Base-by-base conservation (phyloP, 1,140 invertebrate genomes). In the Meloidogyne chitwoodi region DNA sequence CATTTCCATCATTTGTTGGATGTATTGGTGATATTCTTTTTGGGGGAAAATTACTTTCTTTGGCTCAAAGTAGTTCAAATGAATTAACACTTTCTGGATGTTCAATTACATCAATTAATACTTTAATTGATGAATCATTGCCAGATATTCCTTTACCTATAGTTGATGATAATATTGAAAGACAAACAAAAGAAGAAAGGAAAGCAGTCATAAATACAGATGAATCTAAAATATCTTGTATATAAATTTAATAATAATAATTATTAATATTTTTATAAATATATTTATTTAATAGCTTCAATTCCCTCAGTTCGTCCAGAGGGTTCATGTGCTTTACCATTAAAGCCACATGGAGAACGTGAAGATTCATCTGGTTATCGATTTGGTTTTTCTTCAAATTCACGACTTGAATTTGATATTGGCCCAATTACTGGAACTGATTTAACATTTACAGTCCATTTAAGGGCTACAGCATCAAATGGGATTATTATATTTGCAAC, bases 1-100 rank as follows among this genome's bases (percentile, higher is more conserved):
- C 71, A n/a, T 73, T 48, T 29, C 41, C 66, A 24, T 70, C 62
- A 16, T 94, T 94, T 84, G 88, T 90, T 29, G 94, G 94, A 1
- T 95, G 94, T 84, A 91, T 96, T 63, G 92, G 92, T 14, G 94
- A 96, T 85, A 91, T 92, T 1, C 94, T 93, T 0, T 87, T 94
- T 4, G 94, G 95, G 83, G 92, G 92, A 11, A 38, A 73, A 34
- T 22, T 63, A 34, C 48, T 56, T n/a, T 64, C 94, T 85, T 93
- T 95, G 87, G 92, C 92, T 10, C 91, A 81, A 68, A 69, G 81
- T 26, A 69, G 67, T n/a, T 41, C 71, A 29, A 84, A 84, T 26
- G 83, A 84, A 65, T 76, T 84, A 11, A 75, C 77, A 38, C 62
- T 94, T 27, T 92, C 91, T 65, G 91, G 91, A 48, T 94, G 92